Conservation (phyloP, 2,113 vertebrate genomes). For the Paradoxurus hermaphroditus region DNA sequence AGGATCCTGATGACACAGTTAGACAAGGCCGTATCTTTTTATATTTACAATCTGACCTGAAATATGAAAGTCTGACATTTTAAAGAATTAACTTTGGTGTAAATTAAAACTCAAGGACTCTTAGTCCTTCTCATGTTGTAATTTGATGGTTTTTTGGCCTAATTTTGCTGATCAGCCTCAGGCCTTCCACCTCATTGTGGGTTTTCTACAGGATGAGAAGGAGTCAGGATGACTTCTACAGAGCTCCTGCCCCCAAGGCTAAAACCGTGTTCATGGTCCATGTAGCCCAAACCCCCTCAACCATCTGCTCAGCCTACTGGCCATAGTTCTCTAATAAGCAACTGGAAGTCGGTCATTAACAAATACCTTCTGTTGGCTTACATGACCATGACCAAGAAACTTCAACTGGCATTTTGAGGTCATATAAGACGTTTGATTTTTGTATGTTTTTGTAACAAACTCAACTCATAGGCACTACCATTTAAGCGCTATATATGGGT, state of each 20-base stretch:
- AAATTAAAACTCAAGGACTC: slow-evolving; percentile 28
- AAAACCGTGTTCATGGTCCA: background rate
- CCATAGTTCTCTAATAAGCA: background rate
- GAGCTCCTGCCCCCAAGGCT: background rate
- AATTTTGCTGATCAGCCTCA: background rate
- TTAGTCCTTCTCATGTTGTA: background rate
- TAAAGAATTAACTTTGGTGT: background rate
- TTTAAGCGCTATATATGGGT: background rate
- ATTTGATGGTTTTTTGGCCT: background rate
- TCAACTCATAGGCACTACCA: background rate
- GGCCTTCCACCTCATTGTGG: background rate
- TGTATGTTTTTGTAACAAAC: background rate
- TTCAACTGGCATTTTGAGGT: slow-evolving; percentile 21
- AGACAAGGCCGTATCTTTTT: background rate
- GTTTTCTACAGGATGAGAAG: background rate
- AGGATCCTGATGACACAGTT: background rate
- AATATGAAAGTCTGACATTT: background rate
- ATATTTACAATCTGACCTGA: background rate
- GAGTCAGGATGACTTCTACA: background rate
- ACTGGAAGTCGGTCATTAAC: slow-evolving; percentile 47
- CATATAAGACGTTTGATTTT: background rate
- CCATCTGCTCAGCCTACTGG: slow-evolving; percentile 56
- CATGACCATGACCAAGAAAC: slow-evolving; percentile 21
- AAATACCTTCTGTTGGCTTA: slow-evolving; percentile 55
- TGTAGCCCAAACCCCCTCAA: background rate